Evolutionary conservation across 2,888 invertebrate species (phyloP), one percentile per base, ranked within the genome.

Genomic region (Heliconius sara): DNA sequence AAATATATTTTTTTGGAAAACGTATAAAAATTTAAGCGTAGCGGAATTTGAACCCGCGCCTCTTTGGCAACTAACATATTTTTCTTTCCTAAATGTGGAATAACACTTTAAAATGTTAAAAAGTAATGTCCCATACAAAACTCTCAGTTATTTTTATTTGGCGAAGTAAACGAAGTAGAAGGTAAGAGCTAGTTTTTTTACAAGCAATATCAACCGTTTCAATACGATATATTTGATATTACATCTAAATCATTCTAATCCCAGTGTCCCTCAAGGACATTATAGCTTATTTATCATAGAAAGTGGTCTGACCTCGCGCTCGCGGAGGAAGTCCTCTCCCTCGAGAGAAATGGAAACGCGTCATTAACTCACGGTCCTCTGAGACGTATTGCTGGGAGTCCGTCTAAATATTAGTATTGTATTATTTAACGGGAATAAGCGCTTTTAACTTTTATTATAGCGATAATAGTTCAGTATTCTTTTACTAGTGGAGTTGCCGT

Each of bases 211-310:
- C 12, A 16, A 57, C 13, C 16, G 27, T 73, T 57, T 19, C 3
- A n/a, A 5, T 30, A 22, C 22, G 57, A 13, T n/a, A 57, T 30
- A 19, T 22, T 72, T 22, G 6, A 34, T 73, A 73, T 57, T 34
- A 73, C 57, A 34, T 34, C 34, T 57, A 57, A 57, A 73, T 73
- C 57, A 73, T 30, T 13, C 13, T n/a, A 39, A 68, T 39, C n/a
- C 4, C 39, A 39, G 67, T n/a, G 12, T n/a, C 39, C 68, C n/a
- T 13, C 6, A 30, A 52, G 57, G 72, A 73, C 57, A 34, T 73
- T 73, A 60, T 34, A 34, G 34, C 6, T 65, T 65, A 75, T 65
- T 65, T 47, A 75, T 75, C 74, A 65, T 75, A 43, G 52, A 57
- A 43, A 39, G 65, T 75, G 75, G 43, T 75, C 12, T 66, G 66